phyloP scores from a whole-genome alignment of 2,888 invertebrate genomes.

The Azorinus chamasolen region DNA sequence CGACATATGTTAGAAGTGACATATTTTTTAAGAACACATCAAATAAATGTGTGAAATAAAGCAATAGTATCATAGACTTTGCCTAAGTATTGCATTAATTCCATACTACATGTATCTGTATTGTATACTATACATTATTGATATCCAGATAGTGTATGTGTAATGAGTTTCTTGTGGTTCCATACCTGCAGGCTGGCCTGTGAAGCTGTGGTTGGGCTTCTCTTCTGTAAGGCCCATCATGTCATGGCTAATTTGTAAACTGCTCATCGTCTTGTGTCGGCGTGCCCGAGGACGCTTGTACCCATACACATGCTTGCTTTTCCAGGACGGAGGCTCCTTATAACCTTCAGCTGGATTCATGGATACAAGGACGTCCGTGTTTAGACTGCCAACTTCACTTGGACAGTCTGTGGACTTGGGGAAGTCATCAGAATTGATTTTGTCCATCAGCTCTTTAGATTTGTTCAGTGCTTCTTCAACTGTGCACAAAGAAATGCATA shows the following conservation, averaged over 20 bases:
- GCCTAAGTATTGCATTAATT: too few species aligned
- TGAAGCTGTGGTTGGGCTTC: constrained; percentile 47
- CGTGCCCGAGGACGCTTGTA: constrained; percentile 65
- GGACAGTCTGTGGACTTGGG: constrained; percentile 53
- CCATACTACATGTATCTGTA: too few species aligned
- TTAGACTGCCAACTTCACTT: constrained; percentile 72
- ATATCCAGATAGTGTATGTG: too few species aligned
- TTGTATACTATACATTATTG: too few species aligned
- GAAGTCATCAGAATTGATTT: constrained; percentile 63
- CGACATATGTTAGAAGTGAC: too few species aligned
- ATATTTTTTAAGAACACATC: too few species aligned
- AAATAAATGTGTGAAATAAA: too few species aligned
- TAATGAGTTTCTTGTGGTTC: too few species aligned
- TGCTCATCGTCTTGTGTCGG: constrained; percentile 65
- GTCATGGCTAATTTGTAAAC: constrained; percentile 61
- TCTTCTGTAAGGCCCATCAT: constrained; percentile 47
- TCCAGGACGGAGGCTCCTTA: constrained; percentile 39
- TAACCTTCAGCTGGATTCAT: constrained; percentile 63
- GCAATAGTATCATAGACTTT: too few species aligned
- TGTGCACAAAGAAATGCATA: constrained; percentile 34
- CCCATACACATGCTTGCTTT: constrained; percentile 71
- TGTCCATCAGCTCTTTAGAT: constrained; percentile 67
- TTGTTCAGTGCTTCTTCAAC: constrained; percentile 74
- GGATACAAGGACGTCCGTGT: constrained; percentile 71
- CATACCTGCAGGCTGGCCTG: constrained; percentile 51